Evolutionary conservation across 2,888 invertebrate genomes (phyloP), one percentile per base, ranked within the genome.

Genomic region (Dugesia japonica): DNA sequence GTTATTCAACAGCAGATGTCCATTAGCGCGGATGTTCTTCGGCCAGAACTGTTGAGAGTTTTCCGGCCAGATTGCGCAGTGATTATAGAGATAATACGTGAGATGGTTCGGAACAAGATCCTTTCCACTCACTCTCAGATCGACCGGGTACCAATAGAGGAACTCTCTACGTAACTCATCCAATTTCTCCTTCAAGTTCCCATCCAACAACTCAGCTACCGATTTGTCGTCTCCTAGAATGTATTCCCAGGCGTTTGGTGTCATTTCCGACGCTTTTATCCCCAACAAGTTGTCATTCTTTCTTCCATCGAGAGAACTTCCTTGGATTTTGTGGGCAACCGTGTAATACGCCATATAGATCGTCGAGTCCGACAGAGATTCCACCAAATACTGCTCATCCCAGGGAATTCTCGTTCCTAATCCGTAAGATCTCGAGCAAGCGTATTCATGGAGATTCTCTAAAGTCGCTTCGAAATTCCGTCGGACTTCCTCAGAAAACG

Each of bases 261-360:
- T 94, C 90, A 99, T 89, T 80, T 92, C 87, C 79, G 88, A 87
- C 76, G 91, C 85, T 73, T 28, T 0, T 0, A 87, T 86, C 56
- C 83, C 84, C 28, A 85, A 81, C 0, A 86, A 84, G 23, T 86
- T 85, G 9, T 81, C 79, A 31, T 82, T 82, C 4, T 4, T 4
- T 42, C 80, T 80, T 38, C 86, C 86, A 80, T 86, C 83, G 79
- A 93, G 91, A 0, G 89, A 88, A 73, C 90, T 90, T 0, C 90
- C 92, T 87, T 97, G 97, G 71, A 99, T 85, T 77, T 94, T 88
- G 86, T 99, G 97, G 0, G 91, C 89, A 1, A 99, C 88, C 0
- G 98, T 94, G 84, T 95, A 95, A 84, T 91, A 95, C 0, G 97
- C 93, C 89, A 92, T 98, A 85, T 99, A 97, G 82, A 99, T 95